A percentile compares a stretch with the other conserved stretches of the same genome.
phyloP scores from a whole-genome alignment of 2,113 vertebrate genomes.

The Platysternon megacephalum region DNA sequence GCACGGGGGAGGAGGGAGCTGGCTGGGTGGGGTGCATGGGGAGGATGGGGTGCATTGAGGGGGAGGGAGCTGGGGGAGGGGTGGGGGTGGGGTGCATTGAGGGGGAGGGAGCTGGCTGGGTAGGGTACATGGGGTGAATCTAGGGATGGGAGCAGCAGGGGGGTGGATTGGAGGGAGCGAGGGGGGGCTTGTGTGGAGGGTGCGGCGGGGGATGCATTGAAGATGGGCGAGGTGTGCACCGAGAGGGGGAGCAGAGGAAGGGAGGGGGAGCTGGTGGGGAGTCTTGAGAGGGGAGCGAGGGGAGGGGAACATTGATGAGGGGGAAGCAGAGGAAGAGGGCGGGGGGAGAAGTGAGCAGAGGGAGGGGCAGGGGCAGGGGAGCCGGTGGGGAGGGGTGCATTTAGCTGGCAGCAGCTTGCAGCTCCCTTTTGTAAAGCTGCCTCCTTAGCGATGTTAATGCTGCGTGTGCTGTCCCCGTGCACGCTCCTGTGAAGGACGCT shows the following conservation, averaged over 20 bases:
- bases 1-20: background rate
- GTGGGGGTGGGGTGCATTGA: background rate
- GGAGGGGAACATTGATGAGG: too few relatives aligned
- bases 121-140: too few relatives aligned
- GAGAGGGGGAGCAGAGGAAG: background rate
- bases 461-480: background rate
- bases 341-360: background rate
- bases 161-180: too few relatives aligned
- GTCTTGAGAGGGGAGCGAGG: too few relatives aligned
- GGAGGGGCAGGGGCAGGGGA: background rate
- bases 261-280: background rate
- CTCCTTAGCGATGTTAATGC: constrained; percentile 52
- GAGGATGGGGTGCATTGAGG: background rate
- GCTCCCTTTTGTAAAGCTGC: background rate
- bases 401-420: background rate
- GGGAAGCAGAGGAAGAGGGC: background rate
- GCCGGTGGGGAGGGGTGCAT: background rate
- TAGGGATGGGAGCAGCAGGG: too few relatives aligned
- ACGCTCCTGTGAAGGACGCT: constrained; percentile 23
- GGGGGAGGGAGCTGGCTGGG: background rate
- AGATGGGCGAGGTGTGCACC: background rate
- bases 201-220: background rate
- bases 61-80: too few relatives aligned
- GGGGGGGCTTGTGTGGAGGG: background rate
- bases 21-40: background rate